Percentiles rank a stretch among this genome's conserved stretches.
Evolutionary conservation across 2,113 vertebrate genomes (phyloP).

Genomic region (Mustela lutreola): DNA sequence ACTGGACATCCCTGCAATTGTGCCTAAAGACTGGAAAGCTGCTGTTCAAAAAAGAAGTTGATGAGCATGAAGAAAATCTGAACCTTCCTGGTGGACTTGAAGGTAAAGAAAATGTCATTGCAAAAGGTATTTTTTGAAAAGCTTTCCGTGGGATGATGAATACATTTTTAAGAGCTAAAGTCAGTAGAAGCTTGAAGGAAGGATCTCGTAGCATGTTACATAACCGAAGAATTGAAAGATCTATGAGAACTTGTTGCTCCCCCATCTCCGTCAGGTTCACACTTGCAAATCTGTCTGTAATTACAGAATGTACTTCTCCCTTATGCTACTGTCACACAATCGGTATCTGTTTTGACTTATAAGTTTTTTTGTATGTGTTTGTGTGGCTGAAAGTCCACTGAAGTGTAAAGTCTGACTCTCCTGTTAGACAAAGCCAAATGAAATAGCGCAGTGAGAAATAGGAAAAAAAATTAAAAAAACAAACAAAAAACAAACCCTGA

Average conservation of each 20-base stretch:
- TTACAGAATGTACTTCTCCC: constrained; percentile 1
- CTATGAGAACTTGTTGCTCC: background rate
- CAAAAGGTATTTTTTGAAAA: background rate
- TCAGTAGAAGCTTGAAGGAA: background rate
- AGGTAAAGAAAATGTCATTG: background rate
- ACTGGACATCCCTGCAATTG: background rate
- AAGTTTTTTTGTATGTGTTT: background rate
- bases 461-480: background rate
- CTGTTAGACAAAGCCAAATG: background rate
- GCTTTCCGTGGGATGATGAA: background rate
- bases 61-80: background rate
- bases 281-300: background rate
- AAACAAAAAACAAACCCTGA: background rate
- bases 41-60: background rate
- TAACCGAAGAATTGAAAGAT: background rate
- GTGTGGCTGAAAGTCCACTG: background rate
- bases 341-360: constrained; percentile 9
- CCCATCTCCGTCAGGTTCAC: background rate
- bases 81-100: background rate
- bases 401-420: constrained; percentile 11
- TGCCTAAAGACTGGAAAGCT: background rate
- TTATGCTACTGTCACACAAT: background rate
- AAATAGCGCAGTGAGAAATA: background rate
- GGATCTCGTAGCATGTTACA: background rate
- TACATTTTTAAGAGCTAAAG: background rate